Evolutionary conservation across 2,888 invertebrate genomes (phyloP).

Genomic region (Reticulitermes lucifugus): DNA sequence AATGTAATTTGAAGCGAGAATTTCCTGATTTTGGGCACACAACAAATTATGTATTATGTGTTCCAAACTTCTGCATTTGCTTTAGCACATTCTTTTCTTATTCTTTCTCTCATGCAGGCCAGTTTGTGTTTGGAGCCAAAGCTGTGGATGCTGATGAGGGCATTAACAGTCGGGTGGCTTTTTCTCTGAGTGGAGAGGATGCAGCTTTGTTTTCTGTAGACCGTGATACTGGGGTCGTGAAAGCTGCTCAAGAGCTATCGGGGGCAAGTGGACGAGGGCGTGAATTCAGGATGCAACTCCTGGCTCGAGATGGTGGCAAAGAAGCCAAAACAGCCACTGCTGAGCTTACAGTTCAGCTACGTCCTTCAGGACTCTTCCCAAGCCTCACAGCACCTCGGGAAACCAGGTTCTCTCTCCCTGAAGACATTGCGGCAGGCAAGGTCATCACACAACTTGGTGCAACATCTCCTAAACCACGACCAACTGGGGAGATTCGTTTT

Average conservation of each 20-base stretch:
- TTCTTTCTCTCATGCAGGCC: constrained; percentile 59
- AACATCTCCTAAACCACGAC: constrained; percentile 81
- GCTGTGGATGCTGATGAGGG: constrained; percentile 88
- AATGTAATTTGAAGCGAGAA: too few relatives aligned
- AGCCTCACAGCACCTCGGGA: constrained; percentile 75
- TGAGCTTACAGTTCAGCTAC: constrained; percentile 80
- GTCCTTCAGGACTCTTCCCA: constrained; percentile 84
- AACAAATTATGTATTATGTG: too few relatives aligned
- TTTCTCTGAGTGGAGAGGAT: constrained; percentile 82
- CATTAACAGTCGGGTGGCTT: constrained; percentile 82
- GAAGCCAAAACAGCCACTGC: constrained; percentile 78
- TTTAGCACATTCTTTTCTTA: too few relatives aligned
- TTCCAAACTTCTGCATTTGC: too few relatives aligned
- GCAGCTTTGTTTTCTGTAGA: constrained; percentile 83
- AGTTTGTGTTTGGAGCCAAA: constrained; percentile 92
- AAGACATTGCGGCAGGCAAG: constrained; percentile 82
- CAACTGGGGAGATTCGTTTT: constrained; percentile 77
- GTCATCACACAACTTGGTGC: constrained; percentile 83
- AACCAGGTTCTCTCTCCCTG: constrained; percentile 78
- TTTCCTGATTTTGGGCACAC: too few relatives aligned
- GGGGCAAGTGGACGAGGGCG: constrained; percentile 55
- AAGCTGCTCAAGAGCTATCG: constrained; percentile 77
- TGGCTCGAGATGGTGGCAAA: constrained; percentile 78
- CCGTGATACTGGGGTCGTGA: constrained; percentile 86
- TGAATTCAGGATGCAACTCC: constrained; percentile 43